phyloP scores from a whole-genome alignment of 2,797 vertebrate species.

The Clarias platycephalus region DNA sequence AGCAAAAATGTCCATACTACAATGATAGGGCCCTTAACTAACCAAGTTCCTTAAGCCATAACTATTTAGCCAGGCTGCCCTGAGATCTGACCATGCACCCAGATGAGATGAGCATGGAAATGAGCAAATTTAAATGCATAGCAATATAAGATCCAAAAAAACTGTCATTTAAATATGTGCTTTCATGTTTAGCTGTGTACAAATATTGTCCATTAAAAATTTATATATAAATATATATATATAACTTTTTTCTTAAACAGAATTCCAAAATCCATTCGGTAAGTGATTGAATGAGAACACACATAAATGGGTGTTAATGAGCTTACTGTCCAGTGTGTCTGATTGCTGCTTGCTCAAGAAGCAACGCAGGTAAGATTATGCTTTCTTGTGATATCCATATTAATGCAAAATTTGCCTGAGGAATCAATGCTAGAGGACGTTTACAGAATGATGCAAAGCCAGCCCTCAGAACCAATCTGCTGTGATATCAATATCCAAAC shows the following conservation, averaged over 20 bases:
- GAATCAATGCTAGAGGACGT: slow-evolving; percentile 35
- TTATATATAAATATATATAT: not conserved
- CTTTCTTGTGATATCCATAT: slow-evolving; percentile 22
- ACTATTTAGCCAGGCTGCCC: not conserved
- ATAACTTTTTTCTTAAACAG: not conserved
- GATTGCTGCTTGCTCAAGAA: not conserved
- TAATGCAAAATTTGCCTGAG: slow-evolving; percentile 27
- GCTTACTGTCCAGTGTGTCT: not conserved
- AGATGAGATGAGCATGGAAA: not conserved
- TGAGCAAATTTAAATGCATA: not conserved
- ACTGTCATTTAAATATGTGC: not conserved
- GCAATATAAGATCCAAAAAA: not conserved
- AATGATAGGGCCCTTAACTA: not conserved
- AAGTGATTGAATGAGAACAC: not conserved
- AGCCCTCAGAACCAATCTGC: slow-evolving; percentile 57
- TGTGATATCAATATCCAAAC: slow-evolving; percentile 69
- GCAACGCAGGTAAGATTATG: slow-evolving; percentile 18
- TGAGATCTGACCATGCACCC: not conserved
- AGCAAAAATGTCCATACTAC: slow-evolving; percentile 9
- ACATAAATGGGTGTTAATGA: not conserved
- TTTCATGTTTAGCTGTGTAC: not conserved
- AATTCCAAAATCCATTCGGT: not conserved
- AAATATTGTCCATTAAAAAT: not conserved
- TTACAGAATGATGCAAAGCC: slow-evolving; percentile 23
- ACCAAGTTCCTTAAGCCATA: not conserved